These are phyloP conservation scores for Scaptodrosophila lebanonensis DNA, from an alignment of 1,140 invertebrate species.

Conservation along the genomic window DNA sequence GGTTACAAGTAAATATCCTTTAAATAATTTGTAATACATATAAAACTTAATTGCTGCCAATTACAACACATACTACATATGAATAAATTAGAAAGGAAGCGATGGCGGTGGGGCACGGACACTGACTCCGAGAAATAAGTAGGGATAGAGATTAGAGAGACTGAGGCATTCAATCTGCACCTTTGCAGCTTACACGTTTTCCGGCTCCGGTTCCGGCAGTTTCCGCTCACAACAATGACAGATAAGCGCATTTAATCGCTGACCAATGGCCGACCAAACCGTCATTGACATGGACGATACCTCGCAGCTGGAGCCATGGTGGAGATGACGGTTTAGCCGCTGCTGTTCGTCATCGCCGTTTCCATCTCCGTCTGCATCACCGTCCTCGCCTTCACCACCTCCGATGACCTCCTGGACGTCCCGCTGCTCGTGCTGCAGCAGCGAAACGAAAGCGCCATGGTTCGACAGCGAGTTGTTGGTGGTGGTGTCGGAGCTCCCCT, in stretches of 20 bases:
- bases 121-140: no score
- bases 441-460: slow-evolving; percentile 39
- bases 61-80: no score
- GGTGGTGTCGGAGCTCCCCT: slow-evolving; percentile 58
- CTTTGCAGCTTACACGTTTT: slow-evolving; percentile 60
- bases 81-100: no score
- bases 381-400: slow-evolving; percentile 11
- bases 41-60: no score
- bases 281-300: slow-evolving; percentile 71
- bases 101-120: no score
- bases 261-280: slow-evolving; percentile 70
- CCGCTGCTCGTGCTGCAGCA: slow-evolving; percentile 26
- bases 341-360: slow-evolving; percentile 34
- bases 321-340: slow-evolving; percentile 1
- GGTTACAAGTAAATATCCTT: no score
- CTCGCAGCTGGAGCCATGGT: slow-evolving; percentile 63
- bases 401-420: neutral
- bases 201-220: slow-evolving; percentile 69
- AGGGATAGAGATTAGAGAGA: no score
- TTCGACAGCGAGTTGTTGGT: slow-evolving; percentile 57
- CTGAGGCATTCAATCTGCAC: neutral
- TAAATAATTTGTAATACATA: no score
- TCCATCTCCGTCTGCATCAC: slow-evolving; percentile 7
- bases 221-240: slow-evolving; percentile 76
- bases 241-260: slow-evolving; percentile 70